Base-by-base conservation (phyloP, 2,888 invertebrate genomes). In the Danaus chrysippus region DNA sequence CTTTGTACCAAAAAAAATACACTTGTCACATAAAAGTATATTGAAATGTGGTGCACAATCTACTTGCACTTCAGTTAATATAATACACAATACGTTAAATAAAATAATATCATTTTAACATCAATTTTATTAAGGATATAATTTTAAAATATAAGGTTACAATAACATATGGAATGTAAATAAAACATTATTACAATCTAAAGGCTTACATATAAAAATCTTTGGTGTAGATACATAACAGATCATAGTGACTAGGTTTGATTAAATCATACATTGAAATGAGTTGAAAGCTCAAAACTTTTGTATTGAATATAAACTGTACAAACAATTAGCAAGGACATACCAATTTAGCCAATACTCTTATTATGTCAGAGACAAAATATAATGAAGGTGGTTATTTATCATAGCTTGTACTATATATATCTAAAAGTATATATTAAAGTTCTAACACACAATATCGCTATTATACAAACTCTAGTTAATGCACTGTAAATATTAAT, bases 61-160 rank as follows among this genome's bases (percentile, higher is more conserved):
- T n/a, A n/a, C 23, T 8, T 34, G 23, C 3, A 34, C 23, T 1
- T 34, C 23, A 5, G 23, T 6, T 34, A 34, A 6, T 34, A 34
- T 3, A 34, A 34, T 3, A 34, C 23, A 34, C 8, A 34, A 34
- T 34, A 34, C 8, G 6, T 3, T 5, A 6, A 34, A 34, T 6
- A 34, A 34, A 34, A 34, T 34, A 34, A 34, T 34, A 34, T 8
- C 2, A 34, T 49, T 49, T 49, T 10, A 49, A 66, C 64, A 64
- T 56, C 54, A 52, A 58, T 61, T 63, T 64, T 64, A 61, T 61
- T 56, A 60, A 54, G 61, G 58, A 49, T 49, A 34, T 34, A 46
- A 19, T 42, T 57, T 65, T 62, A 63, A 65, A 66, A 66, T 66
- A 66, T 64, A 62, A 61, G 61, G 57, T 41, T 59, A 65, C 57